These are phyloP conservation scores for Zapornia atra DNA, from an alignment of 2,113 vertebrate genomes.

Conservation along the genomic window DNA sequence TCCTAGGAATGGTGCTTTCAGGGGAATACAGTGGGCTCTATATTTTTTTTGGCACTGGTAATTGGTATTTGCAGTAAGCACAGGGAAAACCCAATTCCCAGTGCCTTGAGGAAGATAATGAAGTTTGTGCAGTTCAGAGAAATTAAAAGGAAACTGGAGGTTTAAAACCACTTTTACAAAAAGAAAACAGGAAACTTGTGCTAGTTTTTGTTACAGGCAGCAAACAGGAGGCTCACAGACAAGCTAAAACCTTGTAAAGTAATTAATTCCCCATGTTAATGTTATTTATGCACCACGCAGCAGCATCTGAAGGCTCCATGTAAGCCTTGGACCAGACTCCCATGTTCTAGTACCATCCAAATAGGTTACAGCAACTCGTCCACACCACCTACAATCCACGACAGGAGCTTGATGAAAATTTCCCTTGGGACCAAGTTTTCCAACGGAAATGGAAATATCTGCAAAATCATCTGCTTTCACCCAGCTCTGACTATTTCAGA, in stretches of 20 bases:
- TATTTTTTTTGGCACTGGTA: not conserved
- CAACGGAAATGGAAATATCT: not conserved
- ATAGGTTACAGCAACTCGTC: not conserved
- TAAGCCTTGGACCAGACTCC: not conserved
- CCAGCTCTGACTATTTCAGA: not conserved
- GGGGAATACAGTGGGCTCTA: not conserved
- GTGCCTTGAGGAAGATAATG: not conserved
- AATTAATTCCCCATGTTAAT: not conserved
- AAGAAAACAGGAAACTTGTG: not conserved
- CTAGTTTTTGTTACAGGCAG: not conserved
- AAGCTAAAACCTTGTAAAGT: not conserved
- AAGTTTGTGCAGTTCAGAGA: not conserved
- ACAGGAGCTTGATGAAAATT: not conserved
- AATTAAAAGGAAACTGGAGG: not conserved
- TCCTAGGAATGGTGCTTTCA: not conserved
- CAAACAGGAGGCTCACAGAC: fast-evolving
- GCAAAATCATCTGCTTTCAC: not conserved
- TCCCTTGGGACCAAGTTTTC: not conserved
- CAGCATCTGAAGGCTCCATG: not conserved
- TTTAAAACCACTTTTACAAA: not conserved
- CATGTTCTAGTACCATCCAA: not conserved
- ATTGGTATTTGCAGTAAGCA: not conserved
- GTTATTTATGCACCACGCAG: not conserved
- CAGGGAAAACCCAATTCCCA: not conserved
- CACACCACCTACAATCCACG: not conserved